Evolutionary conservation across 2,888 invertebrate species (phyloP), one percentile per base, ranked within the genome.

Genomic region (Hylaea fasciaria): DNA sequence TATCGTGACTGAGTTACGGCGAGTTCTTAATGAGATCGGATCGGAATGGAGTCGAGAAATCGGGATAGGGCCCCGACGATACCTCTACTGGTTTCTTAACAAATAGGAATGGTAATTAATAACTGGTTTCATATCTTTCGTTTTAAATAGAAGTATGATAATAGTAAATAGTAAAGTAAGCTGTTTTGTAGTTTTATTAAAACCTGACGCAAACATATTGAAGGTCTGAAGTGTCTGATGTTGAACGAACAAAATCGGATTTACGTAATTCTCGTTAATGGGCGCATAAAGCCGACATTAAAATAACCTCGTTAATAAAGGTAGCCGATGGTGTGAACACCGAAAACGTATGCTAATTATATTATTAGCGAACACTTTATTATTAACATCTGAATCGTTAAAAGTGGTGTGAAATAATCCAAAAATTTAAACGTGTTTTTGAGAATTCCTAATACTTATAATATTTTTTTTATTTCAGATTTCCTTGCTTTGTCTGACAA

Each of bases 1-100:
- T 61, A 64, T 64, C 57, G 61, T 61, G 62, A 40, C 47, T 64
- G 60, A 68, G 50, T 57, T 58, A 65, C 62, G 64, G 29, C 22
- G 45, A 29, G 60, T 49, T 49, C 12, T 16, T 28, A 53, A 57
- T 48, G 56, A 64, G 64, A 65, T 68, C 58, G 48, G 53, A 62
- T 68, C 62, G 53, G 51, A 47, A 59, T 54, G 44, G 32, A 37
- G 50, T 60, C 49, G 54, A 56, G 53, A 60, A 45, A 58, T 58
- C 43, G 47, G 43, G 43, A 37, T 58, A 45, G 39, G 13, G 48
- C 13, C 35, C 7, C 17, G 39, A 54, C 22, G 41, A 44, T 28
- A 35, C 32, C 46, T 57, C 50, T 55, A 58, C 57, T 61, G 55
- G 58, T 58, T 55, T 62, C 35, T 10, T 46, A 8, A 32, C 29